Evolutionary conservation across 2,797 vertebrate genomes (phyloP).

Genomic region (Ctenosaura bakeri): DNA sequence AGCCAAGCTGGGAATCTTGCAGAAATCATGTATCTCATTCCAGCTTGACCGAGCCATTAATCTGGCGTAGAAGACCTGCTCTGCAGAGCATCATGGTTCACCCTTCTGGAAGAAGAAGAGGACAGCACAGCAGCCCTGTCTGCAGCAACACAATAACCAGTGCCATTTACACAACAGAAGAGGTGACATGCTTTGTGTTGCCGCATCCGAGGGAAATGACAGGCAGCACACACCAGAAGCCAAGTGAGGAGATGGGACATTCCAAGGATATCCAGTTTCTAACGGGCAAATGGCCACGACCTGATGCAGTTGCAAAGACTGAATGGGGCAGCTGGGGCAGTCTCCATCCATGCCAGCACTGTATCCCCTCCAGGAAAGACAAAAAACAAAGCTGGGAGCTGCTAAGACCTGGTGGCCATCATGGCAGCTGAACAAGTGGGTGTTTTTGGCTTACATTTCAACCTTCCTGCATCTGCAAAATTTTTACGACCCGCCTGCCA

Average conservation of each 20-base stretch:
- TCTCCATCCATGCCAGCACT: too few species aligned
- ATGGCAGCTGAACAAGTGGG: background rate
- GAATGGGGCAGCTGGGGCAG: too few species aligned
- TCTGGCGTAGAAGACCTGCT: background rate
- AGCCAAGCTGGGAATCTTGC: too few species aligned
- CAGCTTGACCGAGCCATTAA: background rate
- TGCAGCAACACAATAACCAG: background rate
- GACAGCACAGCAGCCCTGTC: background rate
- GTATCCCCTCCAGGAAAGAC: background rate
- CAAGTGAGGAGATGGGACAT: background rate
- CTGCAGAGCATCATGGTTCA: background rate
- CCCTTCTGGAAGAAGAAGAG: background rate
- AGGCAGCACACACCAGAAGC: too few species aligned
- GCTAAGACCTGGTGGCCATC: too few species aligned
- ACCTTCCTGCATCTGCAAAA: background rate
- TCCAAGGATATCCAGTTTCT: background rate
- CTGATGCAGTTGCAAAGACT: background rate
- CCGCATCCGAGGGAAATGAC: background rate
- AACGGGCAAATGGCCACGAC: rapidly evolving
- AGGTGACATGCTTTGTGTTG: background rate
- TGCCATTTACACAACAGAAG: too few species aligned
- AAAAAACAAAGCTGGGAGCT: background rate
- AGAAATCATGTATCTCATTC: too few species aligned
- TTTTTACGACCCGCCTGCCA: background rate
- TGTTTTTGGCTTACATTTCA: too few species aligned